These are phyloP conservation scores for Glossophaga mutica DNA, from an alignment of 2,797 vertebrate species.

Conservation along the genomic window DNA sequence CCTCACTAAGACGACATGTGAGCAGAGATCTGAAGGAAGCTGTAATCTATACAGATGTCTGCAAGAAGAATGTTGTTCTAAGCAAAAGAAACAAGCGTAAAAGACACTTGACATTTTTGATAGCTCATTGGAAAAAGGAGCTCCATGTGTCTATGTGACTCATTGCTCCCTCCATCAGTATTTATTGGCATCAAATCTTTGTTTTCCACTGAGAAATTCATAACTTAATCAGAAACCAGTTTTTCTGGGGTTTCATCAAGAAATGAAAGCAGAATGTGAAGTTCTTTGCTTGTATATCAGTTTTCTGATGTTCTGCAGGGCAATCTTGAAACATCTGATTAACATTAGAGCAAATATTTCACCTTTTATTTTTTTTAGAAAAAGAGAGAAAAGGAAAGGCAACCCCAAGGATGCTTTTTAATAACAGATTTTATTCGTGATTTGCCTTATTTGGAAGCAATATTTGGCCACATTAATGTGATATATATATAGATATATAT, in stretches of 20 bases:
- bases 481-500: not conserved
- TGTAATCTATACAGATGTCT: slow-evolving; percentile 11
- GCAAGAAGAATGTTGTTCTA: slow-evolving; percentile 35
- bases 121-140: not conserved
- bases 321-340: not conserved
- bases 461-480: not conserved
- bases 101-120: slow-evolving; percentile 14
- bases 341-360: not conserved
- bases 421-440: not conserved
- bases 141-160: slow-evolving; percentile 25
- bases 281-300: not conserved
- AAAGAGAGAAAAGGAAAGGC: not conserved
- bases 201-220: slow-evolving; percentile 33
- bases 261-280: slow-evolving; percentile 19
- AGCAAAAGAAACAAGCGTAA: not conserved
- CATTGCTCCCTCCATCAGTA: not conserved
- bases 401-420: not conserved
- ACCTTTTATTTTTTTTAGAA: not conserved
- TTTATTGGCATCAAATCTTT: not conserved
- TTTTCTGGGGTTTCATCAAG: slow-evolving; percentile 35
- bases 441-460: not conserved
- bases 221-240: slow-evolving; percentile 37
- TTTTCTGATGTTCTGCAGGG: not conserved
- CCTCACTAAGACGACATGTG: slow-evolving; percentile 9
- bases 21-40: slow-evolving; percentile 11